Evolutionary conservation across 2,888 invertebrate genomes (phyloP), one percentile per base, ranked within the genome.

Genomic region (Drosophila falleni): DNA sequence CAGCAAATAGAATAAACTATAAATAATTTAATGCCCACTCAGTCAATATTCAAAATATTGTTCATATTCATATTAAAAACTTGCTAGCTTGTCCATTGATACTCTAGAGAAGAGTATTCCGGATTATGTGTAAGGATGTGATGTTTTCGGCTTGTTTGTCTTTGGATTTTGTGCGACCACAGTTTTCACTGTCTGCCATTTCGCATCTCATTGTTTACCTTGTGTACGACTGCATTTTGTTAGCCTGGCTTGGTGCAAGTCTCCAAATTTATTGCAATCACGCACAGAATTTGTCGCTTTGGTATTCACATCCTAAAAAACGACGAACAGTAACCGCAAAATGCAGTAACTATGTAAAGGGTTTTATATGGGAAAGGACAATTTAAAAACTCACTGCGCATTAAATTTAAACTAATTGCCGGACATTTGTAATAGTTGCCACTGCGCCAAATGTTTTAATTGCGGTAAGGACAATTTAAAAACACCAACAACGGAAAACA

Each of bases 401-500:
- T 86, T 80, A 81, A 82, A 89, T 88, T 89, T 81, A 65, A 89
- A 86, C 86, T 89, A 86, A 86, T 86, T 89, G 89, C 70, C 53
- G 60, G 68, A 71, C 86, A 86, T 86, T 86, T 86, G 84, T 85
- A 89, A 89, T 85, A 82, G 89, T 50, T 51, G 60, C 70, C 71
- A 66, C 74, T 80, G 85, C 86, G 77, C 67, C 83, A 79, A 87
- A 89, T 75, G 71, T 73, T 89, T 86, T 80, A 89, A 89, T 87
- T 86, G 83, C 72, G 77, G 74, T 71, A 50, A 42, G 62, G 63
- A 58, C 39, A 74, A 78, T 71, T 65, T 71, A 64, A 74, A 74
- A 70, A 69, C 68, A 64, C 62, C 49, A 66, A 62, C 59, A 66
- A 47, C 47, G 42, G 16, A 13, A 1, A 31, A 49, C 63, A 54